Evolutionary conservation across 2,797 vertebrate genomes (phyloP).

Genomic region (Scyliorhinus canicula): DNA sequence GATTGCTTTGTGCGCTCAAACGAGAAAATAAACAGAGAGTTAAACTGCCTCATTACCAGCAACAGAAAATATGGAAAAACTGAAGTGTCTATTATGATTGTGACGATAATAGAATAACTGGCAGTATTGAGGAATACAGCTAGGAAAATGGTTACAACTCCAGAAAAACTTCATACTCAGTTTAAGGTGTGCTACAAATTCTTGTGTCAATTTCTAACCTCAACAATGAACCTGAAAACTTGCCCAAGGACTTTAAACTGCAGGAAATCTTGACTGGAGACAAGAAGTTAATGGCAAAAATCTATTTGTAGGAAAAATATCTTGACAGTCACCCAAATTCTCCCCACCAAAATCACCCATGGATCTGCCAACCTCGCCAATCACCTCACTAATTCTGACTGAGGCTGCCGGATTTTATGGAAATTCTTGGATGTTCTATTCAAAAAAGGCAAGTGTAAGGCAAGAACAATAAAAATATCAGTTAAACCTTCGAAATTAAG

Average conservation of each 20-base stretch:
- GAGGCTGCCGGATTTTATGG: not conserved
- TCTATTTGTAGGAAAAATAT: not conserved
- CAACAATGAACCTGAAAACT: not conserved
- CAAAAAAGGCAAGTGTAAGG: not conserved
- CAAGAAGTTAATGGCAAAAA: not conserved
- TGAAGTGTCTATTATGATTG: not conserved
- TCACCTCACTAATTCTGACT: not conserved
- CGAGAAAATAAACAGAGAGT: not conserved
- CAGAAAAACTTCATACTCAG: not conserved
- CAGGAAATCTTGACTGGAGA: not conserved
- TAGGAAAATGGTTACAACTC: not conserved
- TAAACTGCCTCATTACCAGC: not conserved
- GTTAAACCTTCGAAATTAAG: too few relatives aligned
- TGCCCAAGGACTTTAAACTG: not conserved
- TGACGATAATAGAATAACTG: not conserved
- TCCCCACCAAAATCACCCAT: not conserved
- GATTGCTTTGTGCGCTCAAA: not conserved
- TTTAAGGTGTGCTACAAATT: not conserved
- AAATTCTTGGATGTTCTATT: not conserved
- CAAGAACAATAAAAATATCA: too few relatives aligned
- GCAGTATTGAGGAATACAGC: not conserved
- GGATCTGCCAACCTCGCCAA: not conserved
- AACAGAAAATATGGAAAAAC: not conserved
- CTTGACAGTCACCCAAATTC: not conserved
- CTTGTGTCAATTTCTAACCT: not conserved